Evolutionary conservation across 2,113 vertebrate species (phyloP).

Genomic region (Stomatorhinus ivindoensis): DNA sequence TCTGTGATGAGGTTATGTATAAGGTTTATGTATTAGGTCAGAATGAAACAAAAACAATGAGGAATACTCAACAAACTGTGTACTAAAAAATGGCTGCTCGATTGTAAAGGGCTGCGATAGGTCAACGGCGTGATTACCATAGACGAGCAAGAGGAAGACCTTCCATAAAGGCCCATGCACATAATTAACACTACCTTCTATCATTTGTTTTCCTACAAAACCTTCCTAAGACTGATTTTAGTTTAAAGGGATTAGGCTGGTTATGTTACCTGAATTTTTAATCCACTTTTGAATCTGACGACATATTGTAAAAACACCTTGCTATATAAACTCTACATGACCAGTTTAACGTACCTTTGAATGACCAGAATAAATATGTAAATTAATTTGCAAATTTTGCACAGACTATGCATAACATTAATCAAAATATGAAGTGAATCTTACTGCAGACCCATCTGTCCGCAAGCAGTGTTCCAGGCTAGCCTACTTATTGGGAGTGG

Average conservation of each 20-base stretch:
- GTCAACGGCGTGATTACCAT: not conserved
- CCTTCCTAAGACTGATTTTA: not conserved
- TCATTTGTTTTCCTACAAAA: not conserved
- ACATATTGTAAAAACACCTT: not conserved
- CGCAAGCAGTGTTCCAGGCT: not conserved
- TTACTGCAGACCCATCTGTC: not conserved
- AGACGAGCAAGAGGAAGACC: not conserved
- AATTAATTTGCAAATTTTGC: not conserved
- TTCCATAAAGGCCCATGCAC: not conserved
- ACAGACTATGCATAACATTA: not conserved
- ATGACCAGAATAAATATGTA: conserved; percentile 9
- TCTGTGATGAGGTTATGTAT: not conserved
- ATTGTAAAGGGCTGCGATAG: not conserved
- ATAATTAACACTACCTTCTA: not conserved
- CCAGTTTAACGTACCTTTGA: not conserved
- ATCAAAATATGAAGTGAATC: not conserved
- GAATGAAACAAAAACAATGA: not conserved
- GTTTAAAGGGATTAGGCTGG: not conserved
- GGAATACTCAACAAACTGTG: not conserved
- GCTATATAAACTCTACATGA: not conserved
- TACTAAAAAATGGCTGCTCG: not conserved
- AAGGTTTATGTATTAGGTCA: not conserved
- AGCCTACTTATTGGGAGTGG: not conserved
- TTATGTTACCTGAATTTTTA: not conserved
- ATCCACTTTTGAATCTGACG: not conserved